Base-by-base conservation (phyloP, 2,797 vertebrate genomes). In the Tragelaphus oryx region DNA sequence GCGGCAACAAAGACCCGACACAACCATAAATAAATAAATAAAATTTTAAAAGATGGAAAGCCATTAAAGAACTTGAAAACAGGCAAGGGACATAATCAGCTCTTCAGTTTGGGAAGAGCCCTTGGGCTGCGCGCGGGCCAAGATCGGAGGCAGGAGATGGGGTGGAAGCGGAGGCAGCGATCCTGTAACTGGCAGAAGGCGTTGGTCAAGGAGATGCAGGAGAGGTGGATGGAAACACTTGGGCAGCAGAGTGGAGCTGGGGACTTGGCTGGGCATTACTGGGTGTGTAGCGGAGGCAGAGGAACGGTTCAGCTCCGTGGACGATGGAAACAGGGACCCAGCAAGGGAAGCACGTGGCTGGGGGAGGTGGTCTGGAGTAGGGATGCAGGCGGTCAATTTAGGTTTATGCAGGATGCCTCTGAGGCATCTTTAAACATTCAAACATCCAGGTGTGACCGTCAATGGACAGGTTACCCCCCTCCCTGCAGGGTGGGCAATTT, bases 171-270 rank as follows among this genome's bases (percentile, higher is more conserved):
- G 4, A 2, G 3, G 52, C n/a, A 8, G 50, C 5, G 7, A 10
- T 6, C 5, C 17, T 13, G 10, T 48, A 62, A 54, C 62, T 2
- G 48, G 8, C 0, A 1, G 2, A 2, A 12, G 26, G 68, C 0
- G 0, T 22, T 48, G 44, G 30, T 22, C 18, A 44, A 4, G 28
- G 52, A 62, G 24, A 44, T 3, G 37, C 37, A 33, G 52, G 24
- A 37, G 57, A 75, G 44, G 60, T 8, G 7, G 52, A 4, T 17
- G 37, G 86, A 37, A 22, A 54, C 8, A 6, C 20, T 14, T 18
- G 12, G 28, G 59, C 84, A 87, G 88, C 14, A 60, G 74, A 14
- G 74, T 6, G 44, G 48, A 24, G n/a, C 12, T 8, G 14, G 81
- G 30, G 5, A 1, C 8, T 11, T 3, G 59, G 65, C 37, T 28